These are phyloP conservation scores for Pammene fasciana DNA, from an alignment of 2,888 invertebrate genomes.

Conservation along the genomic window DNA sequence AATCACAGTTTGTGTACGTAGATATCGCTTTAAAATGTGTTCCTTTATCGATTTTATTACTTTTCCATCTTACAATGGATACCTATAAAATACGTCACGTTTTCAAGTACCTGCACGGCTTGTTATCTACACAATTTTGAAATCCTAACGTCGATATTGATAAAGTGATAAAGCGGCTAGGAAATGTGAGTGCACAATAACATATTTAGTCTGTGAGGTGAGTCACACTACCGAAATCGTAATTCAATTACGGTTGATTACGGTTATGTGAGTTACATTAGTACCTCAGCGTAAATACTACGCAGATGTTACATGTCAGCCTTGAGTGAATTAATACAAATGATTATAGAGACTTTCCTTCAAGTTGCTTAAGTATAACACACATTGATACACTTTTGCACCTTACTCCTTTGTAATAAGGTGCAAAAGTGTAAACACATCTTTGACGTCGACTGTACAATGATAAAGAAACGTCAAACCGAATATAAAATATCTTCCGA, in stretches of 20 bases:
- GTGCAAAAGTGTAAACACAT: too few relatives aligned
- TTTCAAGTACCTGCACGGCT: background rate
- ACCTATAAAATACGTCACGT: background rate
- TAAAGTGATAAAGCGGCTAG: conserved; percentile 15
- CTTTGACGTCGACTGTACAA: too few relatives aligned
- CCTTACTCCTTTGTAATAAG: too few relatives aligned
- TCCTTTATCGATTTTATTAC: background rate
- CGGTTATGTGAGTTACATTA: background rate
- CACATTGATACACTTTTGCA: too few relatives aligned
- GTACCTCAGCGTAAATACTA: background rate
- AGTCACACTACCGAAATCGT: conserved; percentile 22
- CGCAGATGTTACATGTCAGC: background rate
- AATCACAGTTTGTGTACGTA: background rate
- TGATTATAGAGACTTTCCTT: too few relatives aligned
- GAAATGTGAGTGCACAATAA: conserved; percentile 8
- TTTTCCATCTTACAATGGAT: background rate
- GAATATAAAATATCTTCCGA: background rate
- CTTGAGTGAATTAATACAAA: too few relatives aligned
- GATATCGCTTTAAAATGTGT: background rate
- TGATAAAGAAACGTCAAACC: too few relatives aligned
- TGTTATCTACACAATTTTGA: conserved; percentile 32
- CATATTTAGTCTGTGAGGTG: conserved; percentile 25
- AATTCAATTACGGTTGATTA: conserved; percentile 20
- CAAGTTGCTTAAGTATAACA: too few relatives aligned
- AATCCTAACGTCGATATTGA: conserved; percentile 22